phyloP scores from a whole-genome alignment of 2,113 vertebrate genomes.

The Collichthys lucidus region DNA sequence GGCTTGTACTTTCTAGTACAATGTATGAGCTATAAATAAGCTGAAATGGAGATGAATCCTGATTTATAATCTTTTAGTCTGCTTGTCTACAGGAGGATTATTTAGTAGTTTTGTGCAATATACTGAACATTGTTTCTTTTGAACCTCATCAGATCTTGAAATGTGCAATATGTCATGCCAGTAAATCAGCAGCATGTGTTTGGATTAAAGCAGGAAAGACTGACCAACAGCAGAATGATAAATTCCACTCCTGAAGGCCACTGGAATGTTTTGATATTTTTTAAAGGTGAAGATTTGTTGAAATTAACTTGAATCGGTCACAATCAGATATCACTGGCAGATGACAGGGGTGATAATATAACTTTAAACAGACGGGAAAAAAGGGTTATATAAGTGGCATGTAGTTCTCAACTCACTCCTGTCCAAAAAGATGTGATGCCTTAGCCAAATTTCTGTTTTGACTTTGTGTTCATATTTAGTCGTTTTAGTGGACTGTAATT shows the following conservation, averaged over 20 bases:
- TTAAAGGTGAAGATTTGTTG: slow-evolving; percentile 45
- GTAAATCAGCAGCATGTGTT: slow-evolving; percentile 62
- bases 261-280: slow-evolving; percentile 45
- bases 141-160: slow-evolving; percentile 44
- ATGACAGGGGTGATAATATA: slow-evolving; percentile 47
- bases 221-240: slow-evolving; percentile 57
- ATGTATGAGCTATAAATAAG: slow-evolving; percentile 16
- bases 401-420: neutral
- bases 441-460: neutral
- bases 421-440: neutral
- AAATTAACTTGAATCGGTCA: slow-evolving; percentile 35
- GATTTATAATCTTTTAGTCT: slow-evolving; percentile 3
- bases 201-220: slow-evolving; percentile 2
- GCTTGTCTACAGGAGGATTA: slow-evolving; percentile 25
- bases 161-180: slow-evolving; percentile 47
- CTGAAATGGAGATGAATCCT: slow-evolving; percentile 4
- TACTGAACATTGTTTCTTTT: neutral
- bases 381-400: neutral
- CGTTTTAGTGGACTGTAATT: neutral
- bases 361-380: neutral
- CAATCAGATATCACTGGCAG: slow-evolving; percentile 34
- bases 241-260: slow-evolving; percentile 46
- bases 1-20: slow-evolving; percentile 2
- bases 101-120: slow-evolving; percentile 21
- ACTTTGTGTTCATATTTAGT: neutral